Evolutionary conservation across 2,797 vertebrate genomes (phyloP).

Genomic region (Prunella strophiata): DNA sequence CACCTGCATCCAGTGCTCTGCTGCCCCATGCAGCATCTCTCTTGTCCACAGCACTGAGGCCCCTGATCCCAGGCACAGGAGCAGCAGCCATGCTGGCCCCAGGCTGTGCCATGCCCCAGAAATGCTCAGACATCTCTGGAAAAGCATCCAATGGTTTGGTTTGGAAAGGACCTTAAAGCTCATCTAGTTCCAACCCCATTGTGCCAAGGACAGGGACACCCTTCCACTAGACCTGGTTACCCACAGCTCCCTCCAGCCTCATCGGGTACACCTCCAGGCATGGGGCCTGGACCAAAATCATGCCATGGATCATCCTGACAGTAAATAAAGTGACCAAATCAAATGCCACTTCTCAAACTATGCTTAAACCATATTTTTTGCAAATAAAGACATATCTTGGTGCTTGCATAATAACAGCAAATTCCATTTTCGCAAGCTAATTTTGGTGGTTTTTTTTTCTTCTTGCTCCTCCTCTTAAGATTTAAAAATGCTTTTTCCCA

Average conservation of each 20-base stretch:
- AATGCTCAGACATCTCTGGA: not conserved
- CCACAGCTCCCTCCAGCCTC: not conserved
- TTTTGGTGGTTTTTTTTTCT: not conserved
- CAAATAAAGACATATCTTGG: not conserved
- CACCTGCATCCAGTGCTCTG: fast-evolving
- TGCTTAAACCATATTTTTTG: not conserved
- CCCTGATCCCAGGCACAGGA: not conserved
- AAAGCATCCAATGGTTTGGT: not conserved
- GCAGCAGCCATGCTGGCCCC: not conserved
- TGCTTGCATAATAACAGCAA: not conserved
- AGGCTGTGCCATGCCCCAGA: not conserved
- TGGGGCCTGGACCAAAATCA: not conserved
- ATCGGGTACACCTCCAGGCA: not conserved
- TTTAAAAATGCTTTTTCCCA: not conserved
- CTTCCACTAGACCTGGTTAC: not conserved
- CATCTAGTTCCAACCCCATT: not conserved
- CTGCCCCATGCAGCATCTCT: fast-evolving
- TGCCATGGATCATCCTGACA: not conserved
- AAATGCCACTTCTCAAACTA: not conserved
- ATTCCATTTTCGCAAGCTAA: not conserved
- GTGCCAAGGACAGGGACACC: not conserved
- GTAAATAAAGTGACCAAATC: not conserved
- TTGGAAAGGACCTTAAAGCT: not conserved
- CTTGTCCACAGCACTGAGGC: fast-evolving
- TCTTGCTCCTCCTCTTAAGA: not conserved